These are phyloP conservation scores for Phasianus colchicus DNA, from an alignment of 2,113 vertebrate genomes.

Conservation along the genomic window DNA sequence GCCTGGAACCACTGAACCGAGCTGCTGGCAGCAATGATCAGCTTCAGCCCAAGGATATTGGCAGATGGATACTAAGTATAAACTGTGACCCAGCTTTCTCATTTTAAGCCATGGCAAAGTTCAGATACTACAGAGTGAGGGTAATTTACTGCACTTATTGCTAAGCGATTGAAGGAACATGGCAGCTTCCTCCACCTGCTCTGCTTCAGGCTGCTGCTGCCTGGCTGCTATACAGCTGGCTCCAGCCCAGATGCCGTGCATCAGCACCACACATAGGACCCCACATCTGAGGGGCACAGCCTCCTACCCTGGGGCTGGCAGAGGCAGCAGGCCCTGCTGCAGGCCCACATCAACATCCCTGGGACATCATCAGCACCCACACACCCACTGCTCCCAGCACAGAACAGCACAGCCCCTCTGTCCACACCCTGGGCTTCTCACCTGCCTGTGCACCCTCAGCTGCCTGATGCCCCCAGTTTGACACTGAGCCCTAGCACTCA, in stretches of 20 bases:
- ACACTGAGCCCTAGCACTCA: background rate
- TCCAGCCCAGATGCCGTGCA: accelerated
- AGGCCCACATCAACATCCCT: too few relatives aligned
- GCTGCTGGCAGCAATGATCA: background rate
- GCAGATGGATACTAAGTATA: background rate
- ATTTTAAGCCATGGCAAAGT: background rate
- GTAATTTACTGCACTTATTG: background rate
- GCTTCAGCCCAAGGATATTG: background rate
- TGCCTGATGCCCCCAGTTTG: background rate
- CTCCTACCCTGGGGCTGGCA: too few relatives aligned
- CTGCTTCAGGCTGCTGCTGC: background rate
- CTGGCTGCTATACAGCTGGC: accelerated
- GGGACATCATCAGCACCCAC: accelerated
- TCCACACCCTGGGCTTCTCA: background rate
- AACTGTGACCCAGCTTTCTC: background rate
- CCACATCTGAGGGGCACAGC: too few relatives aligned
- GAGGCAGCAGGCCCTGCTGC: too few relatives aligned
- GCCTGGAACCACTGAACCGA: background rate
- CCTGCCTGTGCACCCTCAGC: background rate
- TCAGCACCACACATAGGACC: too few relatives aligned
- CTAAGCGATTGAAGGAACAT: background rate
- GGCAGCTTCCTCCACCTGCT: background rate
- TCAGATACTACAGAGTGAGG: background rate
- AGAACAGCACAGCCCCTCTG: background rate
- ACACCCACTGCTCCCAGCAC: too few relatives aligned